Conservation (phyloP, 2,888 invertebrate species). For the Perdita meconis region DNA sequence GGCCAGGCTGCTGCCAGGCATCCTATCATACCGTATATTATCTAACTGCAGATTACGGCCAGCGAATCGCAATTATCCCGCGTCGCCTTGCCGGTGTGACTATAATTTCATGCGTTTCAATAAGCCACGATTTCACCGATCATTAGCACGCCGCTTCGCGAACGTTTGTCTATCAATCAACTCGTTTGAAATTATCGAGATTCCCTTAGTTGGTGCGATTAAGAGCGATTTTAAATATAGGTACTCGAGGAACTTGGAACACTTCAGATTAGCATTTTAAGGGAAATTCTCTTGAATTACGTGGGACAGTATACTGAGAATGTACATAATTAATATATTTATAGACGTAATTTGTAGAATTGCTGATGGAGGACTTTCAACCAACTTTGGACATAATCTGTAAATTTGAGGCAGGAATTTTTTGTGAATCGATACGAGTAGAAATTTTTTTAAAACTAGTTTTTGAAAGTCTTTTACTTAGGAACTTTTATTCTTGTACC, state of each 20-base stretch:
- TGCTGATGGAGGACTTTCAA: no score
- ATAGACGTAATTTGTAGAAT: background rate
- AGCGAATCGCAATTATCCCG: conserved; percentile 78
- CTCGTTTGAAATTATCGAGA: background rate
- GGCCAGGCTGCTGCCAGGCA: conserved; percentile 70
- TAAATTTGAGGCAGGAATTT: no score
- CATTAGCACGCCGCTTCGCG: conserved; percentile 69
- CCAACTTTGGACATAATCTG: no score
- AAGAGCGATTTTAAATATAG: background rate
- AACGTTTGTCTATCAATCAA: conserved; percentile 10
- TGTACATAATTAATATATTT: background rate
- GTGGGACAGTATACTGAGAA: background rate
- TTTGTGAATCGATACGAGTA: no score
- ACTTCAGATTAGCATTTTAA: background rate
- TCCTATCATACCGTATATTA: conserved; percentile 76
- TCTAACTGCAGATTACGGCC: conserved; percentile 75
- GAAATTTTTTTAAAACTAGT: no score
- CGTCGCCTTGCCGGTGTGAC: conserved; percentile 48
- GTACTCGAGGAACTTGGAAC: no score
- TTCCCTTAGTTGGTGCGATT: background rate
- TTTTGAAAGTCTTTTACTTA: no score
- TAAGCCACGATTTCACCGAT: conserved; percentile 78
- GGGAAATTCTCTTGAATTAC: background rate
- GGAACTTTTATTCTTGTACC: no score
- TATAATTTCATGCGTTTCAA: conserved; percentile 81